Percentiles rank a stretch among this genome's conserved stretches.
These are phyloP conservation scores for Colaptes auratus DNA, from an alignment of 2,113 vertebrate genomes.

Conservation along the genomic window DNA sequence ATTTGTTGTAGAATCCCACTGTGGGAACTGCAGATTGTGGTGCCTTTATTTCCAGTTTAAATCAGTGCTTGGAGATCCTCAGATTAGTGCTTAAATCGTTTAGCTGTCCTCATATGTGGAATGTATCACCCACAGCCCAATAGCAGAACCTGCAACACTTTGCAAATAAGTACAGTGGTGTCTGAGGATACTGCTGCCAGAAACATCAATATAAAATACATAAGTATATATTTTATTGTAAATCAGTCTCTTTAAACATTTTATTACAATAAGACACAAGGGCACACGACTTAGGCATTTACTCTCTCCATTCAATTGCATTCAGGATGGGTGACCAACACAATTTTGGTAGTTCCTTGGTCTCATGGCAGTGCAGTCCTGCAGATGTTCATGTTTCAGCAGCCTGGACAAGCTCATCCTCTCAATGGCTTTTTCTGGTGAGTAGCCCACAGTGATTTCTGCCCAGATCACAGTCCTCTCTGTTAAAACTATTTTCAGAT, in stretches of 20 bases:
- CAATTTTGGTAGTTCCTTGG: background rate
- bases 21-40: too few species aligned
- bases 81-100: too few species aligned
- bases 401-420: background rate
- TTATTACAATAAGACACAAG: background rate
- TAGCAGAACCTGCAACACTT: too few species aligned
- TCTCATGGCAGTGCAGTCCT: background rate
- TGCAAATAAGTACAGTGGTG: too few species aligned
- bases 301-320: fast-evolving
- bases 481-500: background rate
- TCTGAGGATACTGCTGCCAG: too few species aligned
- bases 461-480: background rate
- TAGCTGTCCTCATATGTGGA: too few species aligned
- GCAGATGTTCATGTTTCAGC: background rate
- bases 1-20: too few species aligned
- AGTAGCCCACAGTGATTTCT: background rate
- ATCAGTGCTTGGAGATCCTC: too few species aligned
- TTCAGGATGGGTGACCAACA: background rate
- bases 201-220: too few species aligned
- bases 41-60: too few species aligned
- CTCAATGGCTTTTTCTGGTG: background rate
- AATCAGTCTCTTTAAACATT: background rate
- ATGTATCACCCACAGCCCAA: too few species aligned
- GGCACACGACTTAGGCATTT: background rate
- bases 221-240: too few species aligned